Percentiles rank a stretch among this genome's conserved stretches.
Conservation (phyloP, 2,113 vertebrate genomes). For the Tursiops truncatus region DNA sequence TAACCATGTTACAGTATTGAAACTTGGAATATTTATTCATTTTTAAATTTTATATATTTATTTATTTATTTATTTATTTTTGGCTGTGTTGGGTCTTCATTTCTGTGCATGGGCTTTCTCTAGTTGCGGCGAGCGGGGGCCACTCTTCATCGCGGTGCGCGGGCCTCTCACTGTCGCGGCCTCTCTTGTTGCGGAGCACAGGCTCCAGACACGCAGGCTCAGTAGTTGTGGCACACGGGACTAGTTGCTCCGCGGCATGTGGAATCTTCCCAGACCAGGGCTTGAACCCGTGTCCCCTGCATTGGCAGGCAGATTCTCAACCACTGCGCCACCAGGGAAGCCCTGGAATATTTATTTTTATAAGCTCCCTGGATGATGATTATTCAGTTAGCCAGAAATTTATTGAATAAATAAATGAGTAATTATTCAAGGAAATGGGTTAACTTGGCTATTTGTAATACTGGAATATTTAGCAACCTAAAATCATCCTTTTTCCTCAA, state of each 20-base stretch:
- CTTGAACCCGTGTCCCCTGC: background rate
- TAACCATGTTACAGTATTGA: background rate
- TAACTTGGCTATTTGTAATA: conserved; percentile 9
- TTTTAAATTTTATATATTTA: too few relatives aligned
- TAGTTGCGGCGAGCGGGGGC: too few relatives aligned
- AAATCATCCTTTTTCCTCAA: background rate
- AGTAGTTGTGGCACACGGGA: background rate
- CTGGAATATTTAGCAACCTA: background rate
- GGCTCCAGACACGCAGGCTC: background rate
- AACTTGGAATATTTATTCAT: background rate
- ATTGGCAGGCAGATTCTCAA: background rate
- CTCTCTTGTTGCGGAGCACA: background rate
- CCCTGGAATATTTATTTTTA: background rate
- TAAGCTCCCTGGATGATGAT: background rate
- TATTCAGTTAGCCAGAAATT: background rate
- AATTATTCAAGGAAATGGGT: background rate
- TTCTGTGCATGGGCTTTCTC: too few relatives aligned
- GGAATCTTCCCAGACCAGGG: background rate
- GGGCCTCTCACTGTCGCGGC: rapidly evolving
- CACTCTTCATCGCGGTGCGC: too few relatives aligned
- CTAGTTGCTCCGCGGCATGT: background rate
- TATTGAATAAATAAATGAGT: background rate
- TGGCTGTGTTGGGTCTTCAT: too few relatives aligned
- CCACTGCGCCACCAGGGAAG: background rate
- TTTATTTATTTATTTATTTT: too few relatives aligned